Base-by-base conservation (phyloP, 2,888 invertebrate genomes). In the Dicranocentrus wangi region DNA sequence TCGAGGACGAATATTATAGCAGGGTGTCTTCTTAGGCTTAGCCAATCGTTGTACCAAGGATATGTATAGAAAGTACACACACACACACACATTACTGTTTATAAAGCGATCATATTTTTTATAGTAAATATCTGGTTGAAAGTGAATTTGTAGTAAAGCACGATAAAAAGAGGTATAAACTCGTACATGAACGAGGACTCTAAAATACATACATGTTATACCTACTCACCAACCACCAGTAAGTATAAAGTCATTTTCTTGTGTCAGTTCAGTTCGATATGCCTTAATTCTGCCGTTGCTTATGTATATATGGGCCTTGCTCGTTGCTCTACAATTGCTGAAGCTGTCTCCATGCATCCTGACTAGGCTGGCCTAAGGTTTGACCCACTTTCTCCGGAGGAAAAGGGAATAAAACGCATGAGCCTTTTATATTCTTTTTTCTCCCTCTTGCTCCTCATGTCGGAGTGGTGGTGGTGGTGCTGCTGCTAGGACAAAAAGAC, bases 361-460 rank as follows among this genome's bases (percentile, higher is more conserved):
- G 23, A 10, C 32, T 51, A 68, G 75, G 55, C 60, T 58, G 53
- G 78, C 78, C 70, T 78, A 39, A 70, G 75, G 69, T 79, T 75
- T 82, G 82, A 82, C 82, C 82, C 75, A 82, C 82, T 82, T 82
- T 82, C 47, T 23, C 17, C 17, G 5, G 25, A 58, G 58, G 32
- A 61, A 75, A 58, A 42, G 75, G 66, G 81, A 82, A 77, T 60
- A 66, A 82, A 82, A 82, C 82, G 82, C 82, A 82, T 82, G 82
- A 82, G 78, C 82, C 78, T 75, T 75, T 70, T 58, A 25, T 72
- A 58, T n/a, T 51, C 51, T n/a, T 51, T n/a, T 5, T 5, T 51
- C 39, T 51, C 47, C 1, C 19, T 32, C 19, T 43, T 47, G 5
- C 19, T 60, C 15, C n/a, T 43, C 19, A 42, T 60, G 71, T 43